Evolutionary conservation across 2,113 vertebrate genomes (phyloP).

Genomic region (Hymenochirus boettgeri): DNA sequence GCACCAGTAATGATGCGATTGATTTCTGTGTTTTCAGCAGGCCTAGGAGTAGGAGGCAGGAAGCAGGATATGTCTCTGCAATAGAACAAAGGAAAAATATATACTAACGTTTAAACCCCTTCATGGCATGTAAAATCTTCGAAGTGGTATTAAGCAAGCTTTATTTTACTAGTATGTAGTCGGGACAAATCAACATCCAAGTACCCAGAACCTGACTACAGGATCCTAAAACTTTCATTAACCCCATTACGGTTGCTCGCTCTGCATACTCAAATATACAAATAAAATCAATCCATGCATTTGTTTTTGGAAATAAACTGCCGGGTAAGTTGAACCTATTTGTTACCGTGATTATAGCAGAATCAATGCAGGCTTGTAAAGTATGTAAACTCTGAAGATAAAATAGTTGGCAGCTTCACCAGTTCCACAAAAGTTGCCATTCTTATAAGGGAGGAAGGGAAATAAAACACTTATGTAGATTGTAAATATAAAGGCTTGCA

Average conservation of each 20-base stretch:
- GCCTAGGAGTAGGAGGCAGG: no score
- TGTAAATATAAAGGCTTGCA: neutral
- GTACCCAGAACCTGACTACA: neutral
- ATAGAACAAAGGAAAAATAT: no score
- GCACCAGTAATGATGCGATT: no score
- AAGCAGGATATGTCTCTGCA: no score
- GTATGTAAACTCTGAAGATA: conserved; percentile 79
- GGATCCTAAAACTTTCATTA: neutral
- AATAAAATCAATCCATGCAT: neutral
- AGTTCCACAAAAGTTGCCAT: conserved; percentile 63
- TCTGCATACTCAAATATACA: neutral
- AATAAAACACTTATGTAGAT: neutral
- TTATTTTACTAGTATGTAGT: no score
- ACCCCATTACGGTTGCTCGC: neutral
- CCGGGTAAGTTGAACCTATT: neutral
- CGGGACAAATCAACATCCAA: no score
- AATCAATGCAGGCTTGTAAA: conserved; percentile 87
- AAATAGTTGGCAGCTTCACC: conserved; percentile 82
- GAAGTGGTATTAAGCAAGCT: no score
- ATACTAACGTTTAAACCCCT: no score
- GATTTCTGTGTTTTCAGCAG: no score
- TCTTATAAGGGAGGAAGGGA: conserved; percentile 49
- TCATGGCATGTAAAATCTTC: no score
- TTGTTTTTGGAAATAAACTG: no score
- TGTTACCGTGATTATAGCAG: conserved; percentile 88